A percentile compares a stretch with the other conserved stretches of the same genome.
Evolutionary conservation across 1,140 invertebrate species (phyloP).

Genomic region (Rhynchophorus ferrugineus): DNA sequence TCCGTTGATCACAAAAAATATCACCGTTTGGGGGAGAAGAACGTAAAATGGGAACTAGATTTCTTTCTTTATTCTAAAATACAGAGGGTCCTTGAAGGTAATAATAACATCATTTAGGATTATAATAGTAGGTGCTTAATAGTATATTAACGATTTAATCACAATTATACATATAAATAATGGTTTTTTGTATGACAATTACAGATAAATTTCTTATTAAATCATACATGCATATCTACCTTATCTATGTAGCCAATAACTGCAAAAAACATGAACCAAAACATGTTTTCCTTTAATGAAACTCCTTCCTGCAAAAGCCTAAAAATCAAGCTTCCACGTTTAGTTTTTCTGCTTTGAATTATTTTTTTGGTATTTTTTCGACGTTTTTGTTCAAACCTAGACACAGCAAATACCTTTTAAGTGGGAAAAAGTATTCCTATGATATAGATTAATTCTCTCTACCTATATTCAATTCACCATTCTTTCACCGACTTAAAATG

Average conservation of each 20-base stretch:
- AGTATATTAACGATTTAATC: constrained; percentile 6
- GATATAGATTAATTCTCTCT: not conserved
- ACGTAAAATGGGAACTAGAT: too few species aligned
- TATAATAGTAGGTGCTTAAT: constrained; percentile 7
- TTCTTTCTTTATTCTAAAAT: not conserved
- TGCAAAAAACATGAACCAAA: not conserved
- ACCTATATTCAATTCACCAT: constrained; percentile 3
- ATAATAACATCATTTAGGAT: constrained; percentile 3
- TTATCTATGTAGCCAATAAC: constrained; percentile 5
- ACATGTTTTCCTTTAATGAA: not conserved
- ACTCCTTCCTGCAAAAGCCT: not conserved
- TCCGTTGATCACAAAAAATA: too few species aligned
- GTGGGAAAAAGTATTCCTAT: not conserved
- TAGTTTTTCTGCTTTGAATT: not conserved
- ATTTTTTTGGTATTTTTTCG: not conserved
- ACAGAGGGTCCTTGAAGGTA: not conserved
- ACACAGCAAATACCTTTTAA: constrained; percentile 4
- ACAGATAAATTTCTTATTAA: constrained; percentile 1
- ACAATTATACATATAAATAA: constrained; percentile 9
- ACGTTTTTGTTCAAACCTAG: constrained; percentile 3
- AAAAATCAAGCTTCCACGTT: not conserved
- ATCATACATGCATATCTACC: constrained; percentile 1
- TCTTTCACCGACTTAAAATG: too few species aligned
- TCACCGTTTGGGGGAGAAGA: too few species aligned
- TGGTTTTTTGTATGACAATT: constrained; percentile 5